These are phyloP conservation scores for Drosophila equinoxialis DNA, from an alignment of 1,140 invertebrate species.

Conservation along the genomic window DNA sequence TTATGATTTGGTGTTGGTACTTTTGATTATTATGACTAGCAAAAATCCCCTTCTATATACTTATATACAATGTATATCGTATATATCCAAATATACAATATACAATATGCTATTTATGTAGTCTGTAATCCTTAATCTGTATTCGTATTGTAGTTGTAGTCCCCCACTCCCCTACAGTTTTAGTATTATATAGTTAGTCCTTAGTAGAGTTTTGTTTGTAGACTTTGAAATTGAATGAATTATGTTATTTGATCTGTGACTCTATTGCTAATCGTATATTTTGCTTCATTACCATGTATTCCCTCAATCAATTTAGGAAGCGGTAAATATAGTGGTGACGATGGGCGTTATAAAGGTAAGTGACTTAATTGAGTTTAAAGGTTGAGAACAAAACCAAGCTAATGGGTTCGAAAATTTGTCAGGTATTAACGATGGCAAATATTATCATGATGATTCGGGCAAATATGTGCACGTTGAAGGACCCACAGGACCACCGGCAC, in stretches of 20 bases:
- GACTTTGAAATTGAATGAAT: conserved; percentile 35
- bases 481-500: conserved; percentile 83
- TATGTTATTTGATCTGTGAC: not conserved
- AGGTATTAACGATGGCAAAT: conserved; percentile 83
- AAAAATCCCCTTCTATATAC: conserved; percentile 3
- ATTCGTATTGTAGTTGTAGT: conserved; percentile 25
- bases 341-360: conserved; percentile 75
- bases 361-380: not conserved
- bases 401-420: not conserved
- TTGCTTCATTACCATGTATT: conserved; percentile 46
- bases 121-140: conserved; percentile 8
- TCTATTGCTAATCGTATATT: conserved; percentile 56
- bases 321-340: conserved; percentile 68
- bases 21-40: conserved; percentile 3
- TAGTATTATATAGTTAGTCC: conserved; percentile 38
- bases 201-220: conserved; percentile 53
- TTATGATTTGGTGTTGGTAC: conserved; percentile 50
- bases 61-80: not conserved
- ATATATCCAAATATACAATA: not conserved
- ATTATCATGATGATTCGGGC: conserved; percentile 84
- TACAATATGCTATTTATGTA: not conserved
- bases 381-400: not conserved
- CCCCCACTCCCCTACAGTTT: not conserved
- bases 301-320: conserved; percentile 48
- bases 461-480: conserved; percentile 84